These are phyloP conservation scores for Sialia sialis DNA, from an alignment of 2,113 vertebrate species.

Conservation along the genomic window DNA sequence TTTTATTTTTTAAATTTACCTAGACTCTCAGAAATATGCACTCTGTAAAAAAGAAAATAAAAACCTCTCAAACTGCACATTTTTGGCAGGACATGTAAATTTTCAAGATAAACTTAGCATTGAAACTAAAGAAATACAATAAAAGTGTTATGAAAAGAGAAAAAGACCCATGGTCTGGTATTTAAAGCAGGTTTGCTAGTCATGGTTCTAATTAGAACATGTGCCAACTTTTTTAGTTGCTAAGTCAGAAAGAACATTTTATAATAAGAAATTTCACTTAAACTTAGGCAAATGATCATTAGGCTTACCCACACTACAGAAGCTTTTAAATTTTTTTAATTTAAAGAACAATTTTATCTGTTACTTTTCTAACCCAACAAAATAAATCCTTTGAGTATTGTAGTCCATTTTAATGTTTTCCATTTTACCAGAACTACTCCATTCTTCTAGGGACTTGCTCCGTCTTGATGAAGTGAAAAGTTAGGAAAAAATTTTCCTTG, in stretches of 20 bases:
- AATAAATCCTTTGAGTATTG: neutral
- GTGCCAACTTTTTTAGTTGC: neutral
- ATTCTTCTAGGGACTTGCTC: neutral
- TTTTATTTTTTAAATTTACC: neutral
- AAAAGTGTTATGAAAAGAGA: neutral
- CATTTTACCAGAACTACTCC: neutral
- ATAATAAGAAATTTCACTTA: neutral
- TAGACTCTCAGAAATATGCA: neutral
- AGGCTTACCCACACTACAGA: neutral
- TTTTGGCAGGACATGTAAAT: neutral
- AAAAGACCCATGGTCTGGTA: neutral
- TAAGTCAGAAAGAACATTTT: neutral
- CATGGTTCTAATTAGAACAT: neutral
- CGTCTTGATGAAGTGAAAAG: neutral
- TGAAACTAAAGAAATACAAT: neutral
- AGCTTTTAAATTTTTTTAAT: neutral
- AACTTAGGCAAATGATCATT: neutral
- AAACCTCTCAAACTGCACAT: neutral
- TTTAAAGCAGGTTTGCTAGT: neutral
- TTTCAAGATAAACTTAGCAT: neutral
- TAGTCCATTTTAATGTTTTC: neutral
- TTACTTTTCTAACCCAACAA: neutral
- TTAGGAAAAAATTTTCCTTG: neutral
- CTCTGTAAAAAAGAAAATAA: neutral
- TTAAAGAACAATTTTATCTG: neutral